phyloP scores from a whole-genome alignment of 2,113 vertebrate genomes.

The Tetrax tetrax region DNA sequence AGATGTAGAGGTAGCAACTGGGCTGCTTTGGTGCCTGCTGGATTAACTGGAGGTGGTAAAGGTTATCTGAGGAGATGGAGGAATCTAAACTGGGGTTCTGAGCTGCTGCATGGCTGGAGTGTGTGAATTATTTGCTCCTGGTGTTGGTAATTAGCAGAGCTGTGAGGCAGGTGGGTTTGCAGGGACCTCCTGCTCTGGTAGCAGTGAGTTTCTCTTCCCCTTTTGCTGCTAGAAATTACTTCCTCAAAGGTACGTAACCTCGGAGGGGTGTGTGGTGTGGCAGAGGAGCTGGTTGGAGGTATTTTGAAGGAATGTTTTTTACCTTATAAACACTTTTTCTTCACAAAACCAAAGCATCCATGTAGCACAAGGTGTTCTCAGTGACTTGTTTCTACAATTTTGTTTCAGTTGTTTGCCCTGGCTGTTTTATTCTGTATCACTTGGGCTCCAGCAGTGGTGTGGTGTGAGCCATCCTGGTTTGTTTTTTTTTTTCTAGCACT shows the following conservation, averaged over 20 bases:
- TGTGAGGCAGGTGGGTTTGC: neutral
- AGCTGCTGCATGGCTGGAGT: neutral
- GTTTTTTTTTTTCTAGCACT: rapidly evolving
- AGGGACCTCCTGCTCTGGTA: neutral
- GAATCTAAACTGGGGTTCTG: neutral
- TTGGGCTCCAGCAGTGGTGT: neutral
- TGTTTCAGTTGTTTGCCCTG: neutral
- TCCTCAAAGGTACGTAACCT: neutral
- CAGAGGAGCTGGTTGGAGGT: neutral
- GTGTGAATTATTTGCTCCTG: neutral
- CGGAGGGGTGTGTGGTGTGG: rapidly evolving
- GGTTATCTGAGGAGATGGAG: neutral
- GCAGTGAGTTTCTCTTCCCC: neutral
- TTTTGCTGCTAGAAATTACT: rapidly evolving
- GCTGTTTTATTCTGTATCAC: neutral
- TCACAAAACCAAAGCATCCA: neutral
- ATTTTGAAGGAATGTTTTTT: neutral
- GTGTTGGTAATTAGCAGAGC: neutral
- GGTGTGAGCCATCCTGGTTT: neutral
- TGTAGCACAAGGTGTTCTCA: neutral
- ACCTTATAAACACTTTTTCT: neutral
- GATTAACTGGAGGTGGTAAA: neutral
- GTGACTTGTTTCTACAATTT: neutral
- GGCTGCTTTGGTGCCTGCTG: neutral
- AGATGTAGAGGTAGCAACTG: neutral